phyloP scores from a whole-genome alignment of 2,888 invertebrate genomes.

The Octonoba sinensis region DNA sequence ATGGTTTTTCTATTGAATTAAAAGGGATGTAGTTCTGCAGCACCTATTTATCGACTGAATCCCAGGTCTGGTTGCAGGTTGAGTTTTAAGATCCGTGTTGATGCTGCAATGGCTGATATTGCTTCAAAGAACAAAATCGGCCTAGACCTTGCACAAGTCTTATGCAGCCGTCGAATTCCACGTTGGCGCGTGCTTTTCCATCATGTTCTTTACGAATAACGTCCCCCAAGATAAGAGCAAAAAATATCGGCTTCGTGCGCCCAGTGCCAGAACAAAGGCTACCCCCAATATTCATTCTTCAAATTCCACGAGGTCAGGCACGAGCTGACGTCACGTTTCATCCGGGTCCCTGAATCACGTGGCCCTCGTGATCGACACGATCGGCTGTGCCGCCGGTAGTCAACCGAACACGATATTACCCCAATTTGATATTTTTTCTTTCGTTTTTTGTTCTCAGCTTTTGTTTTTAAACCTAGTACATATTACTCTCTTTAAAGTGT shows the following conservation, averaged over 20 bases:
- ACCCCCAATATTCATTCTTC: conserved; percentile 43
- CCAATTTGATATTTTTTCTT: conserved; percentile 41
- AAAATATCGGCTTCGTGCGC: conserved; percentile 33
- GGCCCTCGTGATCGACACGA: conserved; percentile 40
- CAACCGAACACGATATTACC: conserved; percentile 54
- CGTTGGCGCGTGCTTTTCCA: conserved; percentile 27
- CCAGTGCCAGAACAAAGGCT: conserved; percentile 46
- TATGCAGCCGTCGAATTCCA: conserved; percentile 3
- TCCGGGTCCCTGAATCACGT: conserved; percentile 60
- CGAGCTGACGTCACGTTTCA: conserved; percentile 62
- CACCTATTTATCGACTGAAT: too few species aligned
- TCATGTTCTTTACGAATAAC: conserved; percentile 27
- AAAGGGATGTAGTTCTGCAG: too few species aligned
- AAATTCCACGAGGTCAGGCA: conserved; percentile 60
- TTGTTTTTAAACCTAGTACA: neutral
- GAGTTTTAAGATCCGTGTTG: too few species aligned
- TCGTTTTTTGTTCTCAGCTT: conserved; percentile 3
- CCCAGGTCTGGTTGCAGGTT: too few species aligned
- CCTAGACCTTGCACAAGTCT: too few species aligned
- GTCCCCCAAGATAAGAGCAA: conserved; percentile 11
- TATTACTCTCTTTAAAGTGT: conserved; percentile 13
- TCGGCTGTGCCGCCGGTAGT: conserved; percentile 30
- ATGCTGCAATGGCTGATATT: too few species aligned
- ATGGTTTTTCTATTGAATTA: too few species aligned
- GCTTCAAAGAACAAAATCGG: too few species aligned